Percentiles rank a stretch among this genome's conserved stretches.
Conservation (phyloP, 2,888 invertebrate species). For the Eupithecia dodoneata region DNA sequence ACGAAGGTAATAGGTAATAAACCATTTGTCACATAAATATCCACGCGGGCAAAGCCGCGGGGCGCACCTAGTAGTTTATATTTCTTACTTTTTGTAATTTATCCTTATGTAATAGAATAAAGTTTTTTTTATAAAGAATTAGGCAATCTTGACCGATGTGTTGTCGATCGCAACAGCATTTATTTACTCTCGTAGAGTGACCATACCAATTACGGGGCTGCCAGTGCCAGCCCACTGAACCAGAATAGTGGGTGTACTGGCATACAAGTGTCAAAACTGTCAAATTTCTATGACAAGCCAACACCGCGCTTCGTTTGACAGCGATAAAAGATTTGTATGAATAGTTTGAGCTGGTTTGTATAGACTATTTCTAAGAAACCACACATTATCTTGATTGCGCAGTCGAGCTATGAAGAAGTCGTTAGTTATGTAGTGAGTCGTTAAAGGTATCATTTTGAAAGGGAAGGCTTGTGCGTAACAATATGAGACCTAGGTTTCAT, state of each 20-base stretch:
- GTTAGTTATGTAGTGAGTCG: not conserved
- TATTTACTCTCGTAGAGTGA: not conserved
- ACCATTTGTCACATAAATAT: too few relatives aligned
- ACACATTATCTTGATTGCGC: not conserved
- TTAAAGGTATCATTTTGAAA: conserved; percentile 8
- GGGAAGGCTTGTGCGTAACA: not conserved
- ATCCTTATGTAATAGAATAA: too few relatives aligned
- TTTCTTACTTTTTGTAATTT: too few relatives aligned
- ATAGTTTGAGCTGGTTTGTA: not conserved
- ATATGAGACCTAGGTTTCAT: not conserved
- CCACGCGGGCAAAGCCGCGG: too few relatives aligned
- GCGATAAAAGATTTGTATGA: not conserved
- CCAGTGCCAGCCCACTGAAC: not conserved
- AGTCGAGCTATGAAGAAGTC: not conserved
- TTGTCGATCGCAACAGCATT: not conserved
- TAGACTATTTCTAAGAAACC: not conserved
- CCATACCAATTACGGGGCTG: not conserved
- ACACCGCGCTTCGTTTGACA: not conserved
- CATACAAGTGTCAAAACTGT: conserved; percentile 9
- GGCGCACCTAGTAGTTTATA: too few relatives aligned
- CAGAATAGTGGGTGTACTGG: not conserved
- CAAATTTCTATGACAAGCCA: conserved; percentile 5
- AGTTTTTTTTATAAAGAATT: not conserved
- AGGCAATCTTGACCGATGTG: not conserved
- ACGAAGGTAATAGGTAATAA: too few relatives aligned